phyloP scores from a whole-genome alignment of 2,888 invertebrate genomes.

The Calliphora vomitoria region DNA sequence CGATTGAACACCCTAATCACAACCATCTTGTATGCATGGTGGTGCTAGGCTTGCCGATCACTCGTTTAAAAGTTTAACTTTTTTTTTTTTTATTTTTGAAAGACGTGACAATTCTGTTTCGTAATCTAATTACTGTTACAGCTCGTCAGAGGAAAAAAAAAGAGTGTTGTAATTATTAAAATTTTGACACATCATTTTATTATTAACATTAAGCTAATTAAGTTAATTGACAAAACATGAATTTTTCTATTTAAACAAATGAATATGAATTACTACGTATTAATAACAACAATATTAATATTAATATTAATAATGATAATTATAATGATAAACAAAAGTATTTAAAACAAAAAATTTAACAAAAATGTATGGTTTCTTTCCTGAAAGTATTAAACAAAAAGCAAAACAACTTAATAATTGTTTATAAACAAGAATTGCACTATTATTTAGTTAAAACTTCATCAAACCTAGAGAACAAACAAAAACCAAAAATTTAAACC shows the following conservation, averaged over 20 bases:
- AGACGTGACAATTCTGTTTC: not conserved
- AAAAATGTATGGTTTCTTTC: conserved; percentile 64
- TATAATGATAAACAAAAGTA: conserved; percentile 9
- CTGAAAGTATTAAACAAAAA: conserved; percentile 63
- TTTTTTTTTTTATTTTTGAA: no score
- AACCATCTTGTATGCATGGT: no score
- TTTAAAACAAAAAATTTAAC: conserved; percentile 12
- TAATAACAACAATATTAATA: conserved; percentile 13
- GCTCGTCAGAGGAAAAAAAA: not conserved
- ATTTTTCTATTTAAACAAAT: conserved; percentile 16
- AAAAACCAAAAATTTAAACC: conserved; percentile 20
- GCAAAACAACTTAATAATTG: not conserved
- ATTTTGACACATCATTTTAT: conserved; percentile 32
- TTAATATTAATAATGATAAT: not conserved
- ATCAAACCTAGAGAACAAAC: not conserved
- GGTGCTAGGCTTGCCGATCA: no score
- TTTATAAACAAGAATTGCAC: conserved; percentile 44
- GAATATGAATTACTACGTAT: not conserved
- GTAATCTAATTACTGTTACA: not conserved
- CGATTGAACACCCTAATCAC: no score
- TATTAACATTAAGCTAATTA: conserved; percentile 33
- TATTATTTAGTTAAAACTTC: conserved; percentile 46
- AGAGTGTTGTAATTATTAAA: conserved; percentile 12
- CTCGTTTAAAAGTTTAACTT: no score
- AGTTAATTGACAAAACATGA: conserved; percentile 30